Evolutionary conservation across 2,113 vertebrate species (phyloP).

Genomic region (Meles meles): DNA sequence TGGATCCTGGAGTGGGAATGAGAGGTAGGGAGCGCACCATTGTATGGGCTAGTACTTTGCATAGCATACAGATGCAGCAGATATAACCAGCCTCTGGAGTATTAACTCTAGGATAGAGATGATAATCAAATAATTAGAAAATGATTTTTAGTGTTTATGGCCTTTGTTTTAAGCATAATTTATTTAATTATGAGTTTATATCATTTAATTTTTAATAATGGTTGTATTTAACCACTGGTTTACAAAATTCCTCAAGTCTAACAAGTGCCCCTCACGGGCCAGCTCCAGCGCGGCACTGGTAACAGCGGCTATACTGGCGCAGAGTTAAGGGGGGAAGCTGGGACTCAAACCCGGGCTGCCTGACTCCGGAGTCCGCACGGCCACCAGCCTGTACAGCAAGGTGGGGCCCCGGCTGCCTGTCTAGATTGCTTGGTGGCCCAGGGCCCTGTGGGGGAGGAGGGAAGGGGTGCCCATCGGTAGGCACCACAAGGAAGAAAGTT

Average conservation of each 20-base stretch:
- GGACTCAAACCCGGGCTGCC: not conserved
- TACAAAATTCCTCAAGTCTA: not conserved
- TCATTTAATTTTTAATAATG: conserved; percentile 1
- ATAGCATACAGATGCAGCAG: not conserved
- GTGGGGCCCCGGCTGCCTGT: not conserved
- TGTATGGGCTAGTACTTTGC: rapidly evolving
- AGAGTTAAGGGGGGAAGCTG: not conserved
- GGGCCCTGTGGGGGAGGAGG: not conserved
- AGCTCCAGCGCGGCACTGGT: rapidly evolving
- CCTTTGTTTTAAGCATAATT: not conserved
- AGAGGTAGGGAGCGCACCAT: rapidly evolving
- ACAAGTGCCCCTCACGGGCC: not conserved
- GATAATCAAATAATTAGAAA: conserved; percentile 8
- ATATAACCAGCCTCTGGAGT: not conserved
- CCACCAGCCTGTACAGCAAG: not conserved
- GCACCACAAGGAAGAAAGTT: not conserved
- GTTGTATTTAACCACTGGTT: not conserved
- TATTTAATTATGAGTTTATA: conserved; percentile 1
- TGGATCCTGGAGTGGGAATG: not conserved
- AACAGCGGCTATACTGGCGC: rapidly evolving
- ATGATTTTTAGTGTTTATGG: not conserved
- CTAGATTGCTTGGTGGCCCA: not conserved
- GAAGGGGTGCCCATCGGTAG: no score
- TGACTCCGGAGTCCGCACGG: not conserved
- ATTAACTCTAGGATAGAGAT: not conserved